Base-by-base conservation (phyloP, 2,113 vertebrate genomes). In the Prolemur simus region DNA sequence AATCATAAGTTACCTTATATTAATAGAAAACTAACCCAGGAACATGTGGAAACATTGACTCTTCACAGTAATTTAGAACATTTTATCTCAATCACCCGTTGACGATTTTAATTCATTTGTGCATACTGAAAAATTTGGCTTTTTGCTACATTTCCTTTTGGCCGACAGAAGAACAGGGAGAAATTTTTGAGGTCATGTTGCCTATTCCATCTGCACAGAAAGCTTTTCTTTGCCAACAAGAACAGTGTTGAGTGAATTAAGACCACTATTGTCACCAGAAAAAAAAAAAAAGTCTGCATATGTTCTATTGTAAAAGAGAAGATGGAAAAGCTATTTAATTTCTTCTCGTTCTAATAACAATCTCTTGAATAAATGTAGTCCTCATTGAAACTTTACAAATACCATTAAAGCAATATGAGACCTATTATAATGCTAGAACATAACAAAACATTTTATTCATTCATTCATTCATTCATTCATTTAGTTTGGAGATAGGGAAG, bases 191-290 rank as follows among this genome's bases (percentile, higher is more conserved):
- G 42, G 73, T 96, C 68, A 87, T 37, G 11, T 54, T 89, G 45
- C 13, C 34, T 54, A 20, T 34, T 93, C 8, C 15, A 5, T 88
- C 11, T 56, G 5, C 15, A 84, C 17, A 77, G 12, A 94, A 60
- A 91, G 12, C 1, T 64, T 92, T 83, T 66, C 49, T 94, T 95
- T 76, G 47, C 17, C 71, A 93, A 37, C 13, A 71, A 74, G 37
- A 95, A 54, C 1, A 66, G 34, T 60, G 45, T 68, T 94, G 58
- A 87, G 47, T 91, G 58, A 96, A 90, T 90, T 95, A 73, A 74
- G 27, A 84, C 1, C 73, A 73, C 6, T 42, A 10, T 66, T 89
- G 15, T 71, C 29, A 52, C 6, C 63, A 58, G n/a, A 27, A 4
- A 8, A 84, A 49, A 45, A 5, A 82, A 49, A 47, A 85, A 80